Conservation (phyloP, 1,140 invertebrate genomes). For the Reticulitermes speratus region DNA sequence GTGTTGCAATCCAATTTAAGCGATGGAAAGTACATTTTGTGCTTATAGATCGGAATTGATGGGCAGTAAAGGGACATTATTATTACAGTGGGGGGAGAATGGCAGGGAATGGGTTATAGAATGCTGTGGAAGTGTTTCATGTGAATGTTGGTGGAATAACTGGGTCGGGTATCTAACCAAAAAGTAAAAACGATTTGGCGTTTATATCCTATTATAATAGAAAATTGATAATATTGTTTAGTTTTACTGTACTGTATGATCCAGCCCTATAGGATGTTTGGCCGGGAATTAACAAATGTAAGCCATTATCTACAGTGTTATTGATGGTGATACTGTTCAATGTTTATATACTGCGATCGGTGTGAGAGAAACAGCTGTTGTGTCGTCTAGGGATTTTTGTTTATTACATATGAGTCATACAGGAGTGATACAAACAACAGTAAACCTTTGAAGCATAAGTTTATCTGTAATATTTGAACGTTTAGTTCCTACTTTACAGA, state of each 20-base stretch:
- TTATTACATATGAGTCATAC: not conserved
- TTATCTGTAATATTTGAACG: too few species aligned
- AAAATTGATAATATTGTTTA: not conserved
- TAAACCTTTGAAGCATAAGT: too few species aligned
- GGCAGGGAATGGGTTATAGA: not conserved
- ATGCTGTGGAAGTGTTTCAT: too few species aligned
- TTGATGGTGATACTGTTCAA: not conserved
- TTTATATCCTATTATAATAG: not conserved
- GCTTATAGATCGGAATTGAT: conserved; percentile 13
- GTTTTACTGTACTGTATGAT: not conserved
- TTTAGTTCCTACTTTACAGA: too few species aligned
- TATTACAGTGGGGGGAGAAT: not conserved
- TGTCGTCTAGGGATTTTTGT: not conserved
- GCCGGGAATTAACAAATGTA: not conserved
- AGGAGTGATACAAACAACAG: too few species aligned
- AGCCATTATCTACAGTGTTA: not conserved
- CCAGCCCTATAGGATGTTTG: not conserved
- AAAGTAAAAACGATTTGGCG: not conserved
- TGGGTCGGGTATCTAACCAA: not conserved
- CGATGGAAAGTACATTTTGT: conserved; percentile 1
- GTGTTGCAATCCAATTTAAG: conserved; percentile 14
- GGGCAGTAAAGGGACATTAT: not conserved
- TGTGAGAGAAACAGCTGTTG: not conserved
- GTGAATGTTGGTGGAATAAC: not conserved
- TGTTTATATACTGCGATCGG: not conserved